Percentiles rank a stretch among this genome's conserved stretches.
These are phyloP conservation scores for Tokudaia tokunoshimensis DNA, from an alignment of 2,797 vertebrate species.

Conservation along the genomic window DNA sequence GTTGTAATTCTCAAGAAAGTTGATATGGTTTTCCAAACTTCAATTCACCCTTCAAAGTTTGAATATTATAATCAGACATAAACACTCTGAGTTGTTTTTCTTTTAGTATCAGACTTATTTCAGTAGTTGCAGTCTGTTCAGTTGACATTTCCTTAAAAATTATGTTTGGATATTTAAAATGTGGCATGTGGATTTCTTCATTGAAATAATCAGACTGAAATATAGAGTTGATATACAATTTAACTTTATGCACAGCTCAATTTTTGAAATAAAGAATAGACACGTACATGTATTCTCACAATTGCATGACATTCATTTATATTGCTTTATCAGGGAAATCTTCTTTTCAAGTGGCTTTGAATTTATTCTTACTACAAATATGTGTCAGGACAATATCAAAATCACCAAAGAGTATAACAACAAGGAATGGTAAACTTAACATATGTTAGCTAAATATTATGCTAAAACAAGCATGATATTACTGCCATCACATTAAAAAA, in stretches of 20 bases:
- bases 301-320: slow-evolving; percentile 7
- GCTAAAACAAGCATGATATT: background rate
- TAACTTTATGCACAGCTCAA: background rate
- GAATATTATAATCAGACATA: background rate
- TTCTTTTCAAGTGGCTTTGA: background rate
- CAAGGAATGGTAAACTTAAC: background rate
- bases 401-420: background rate
- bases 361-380: background rate
- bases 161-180: background rate
- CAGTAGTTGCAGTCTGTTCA: background rate
- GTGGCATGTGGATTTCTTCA: background rate
- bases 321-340: background rate
- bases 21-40: background rate
- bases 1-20: background rate
- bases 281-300: background rate
- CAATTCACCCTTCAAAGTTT: background rate
- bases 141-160: background rate
- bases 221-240: background rate
- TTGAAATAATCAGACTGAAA: background rate
- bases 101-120: background rate
- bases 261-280: background rate
- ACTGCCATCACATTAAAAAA: background rate
- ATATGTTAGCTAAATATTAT: background rate
- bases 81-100: background rate
- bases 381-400: background rate